These are phyloP conservation scores for Sebastes cheni DNA, from an alignment of 2,797 vertebrate genomes.

Conservation along the genomic window DNA sequence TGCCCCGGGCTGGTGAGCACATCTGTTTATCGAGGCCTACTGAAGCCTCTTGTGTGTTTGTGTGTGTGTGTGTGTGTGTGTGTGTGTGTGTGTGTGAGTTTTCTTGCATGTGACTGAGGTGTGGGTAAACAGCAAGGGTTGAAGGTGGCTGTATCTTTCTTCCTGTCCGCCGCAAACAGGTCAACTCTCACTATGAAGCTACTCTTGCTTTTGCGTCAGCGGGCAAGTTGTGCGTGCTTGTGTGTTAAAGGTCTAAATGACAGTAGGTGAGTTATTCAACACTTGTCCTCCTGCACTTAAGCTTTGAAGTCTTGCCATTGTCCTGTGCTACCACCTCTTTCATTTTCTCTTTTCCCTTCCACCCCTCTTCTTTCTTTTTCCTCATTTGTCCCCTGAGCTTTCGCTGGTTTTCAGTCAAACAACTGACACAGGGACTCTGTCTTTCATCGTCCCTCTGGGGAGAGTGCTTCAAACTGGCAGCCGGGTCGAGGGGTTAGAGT, in stretches of 20 bases:
- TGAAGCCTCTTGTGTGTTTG: slow-evolving; percentile 52
- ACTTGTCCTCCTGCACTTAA: slow-evolving; percentile 23
- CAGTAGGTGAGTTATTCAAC: slow-evolving; percentile 56
- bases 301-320: slow-evolving; percentile 65
- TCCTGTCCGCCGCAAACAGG: slow-evolving; percentile 42
- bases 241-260: slow-evolving; percentile 21
- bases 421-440: slow-evolving; percentile 60
- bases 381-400: slow-evolving; percentile 47
- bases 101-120: slow-evolving; percentile 47
- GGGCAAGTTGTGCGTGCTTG: neutral
- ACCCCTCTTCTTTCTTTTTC: neutral
- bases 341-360: neutral
- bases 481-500: slow-evolving; percentile 74
- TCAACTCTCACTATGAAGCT: slow-evolving; percentile 57
- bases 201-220: slow-evolving; percentile 46
- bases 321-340: slow-evolving; percentile 29
- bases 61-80: neutral
- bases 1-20: slow-evolving; percentile 69
- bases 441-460: slow-evolving; percentile 57
- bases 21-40: slow-evolving; percentile 73
- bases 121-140: slow-evolving; percentile 63
- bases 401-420: slow-evolving; percentile 42
- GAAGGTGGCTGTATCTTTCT: slow-evolving; percentile 63
- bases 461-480: slow-evolving; percentile 71
- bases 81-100: neutral